Evolutionary conservation across 2,888 invertebrate species (phyloP).

Genomic region (Synanthedon andrenaeformis): DNA sequence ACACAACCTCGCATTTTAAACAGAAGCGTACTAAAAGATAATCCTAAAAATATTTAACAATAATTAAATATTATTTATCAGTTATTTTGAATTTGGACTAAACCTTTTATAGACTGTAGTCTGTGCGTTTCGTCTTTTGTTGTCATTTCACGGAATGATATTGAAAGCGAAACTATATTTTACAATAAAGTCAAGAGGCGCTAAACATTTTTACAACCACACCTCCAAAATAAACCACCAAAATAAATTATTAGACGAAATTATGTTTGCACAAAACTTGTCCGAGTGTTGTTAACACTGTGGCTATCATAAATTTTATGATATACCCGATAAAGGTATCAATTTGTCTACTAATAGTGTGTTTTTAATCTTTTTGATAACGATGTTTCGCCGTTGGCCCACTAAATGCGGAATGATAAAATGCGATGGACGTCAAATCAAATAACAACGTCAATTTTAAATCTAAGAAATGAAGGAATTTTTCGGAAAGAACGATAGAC

Average conservation of each 20-base stretch:
- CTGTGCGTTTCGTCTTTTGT: no score
- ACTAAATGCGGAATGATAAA: conserved; percentile 38
- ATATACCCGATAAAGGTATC: conserved; percentile 48
- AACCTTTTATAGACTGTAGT: no score
- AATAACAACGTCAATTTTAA: no score
- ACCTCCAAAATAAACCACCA: conserved; percentile 1
- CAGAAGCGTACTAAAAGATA: no score
- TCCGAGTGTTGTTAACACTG: conserved; percentile 36
- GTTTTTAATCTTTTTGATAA: conserved; percentile 37
- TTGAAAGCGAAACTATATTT: no score
- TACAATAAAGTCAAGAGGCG: not conserved
- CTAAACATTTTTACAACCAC: conserved; percentile 5
- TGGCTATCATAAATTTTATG: conserved; percentile 53
- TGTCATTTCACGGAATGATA: no score
- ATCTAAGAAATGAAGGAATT: no score
- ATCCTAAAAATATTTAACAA: no score
- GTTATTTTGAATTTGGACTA: no score
- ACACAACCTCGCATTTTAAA: no score
- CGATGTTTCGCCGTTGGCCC: conserved; percentile 31
- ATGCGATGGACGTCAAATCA: conserved; percentile 15
- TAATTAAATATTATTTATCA: no score
- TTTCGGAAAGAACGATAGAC: no score
- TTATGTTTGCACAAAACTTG: conserved; percentile 56
- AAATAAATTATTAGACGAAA: conserved; percentile 22
- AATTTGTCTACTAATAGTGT: conserved; percentile 47